phyloP scores from a whole-genome alignment of 2,797 vertebrate species.

The Sebastes reedi region DNA sequence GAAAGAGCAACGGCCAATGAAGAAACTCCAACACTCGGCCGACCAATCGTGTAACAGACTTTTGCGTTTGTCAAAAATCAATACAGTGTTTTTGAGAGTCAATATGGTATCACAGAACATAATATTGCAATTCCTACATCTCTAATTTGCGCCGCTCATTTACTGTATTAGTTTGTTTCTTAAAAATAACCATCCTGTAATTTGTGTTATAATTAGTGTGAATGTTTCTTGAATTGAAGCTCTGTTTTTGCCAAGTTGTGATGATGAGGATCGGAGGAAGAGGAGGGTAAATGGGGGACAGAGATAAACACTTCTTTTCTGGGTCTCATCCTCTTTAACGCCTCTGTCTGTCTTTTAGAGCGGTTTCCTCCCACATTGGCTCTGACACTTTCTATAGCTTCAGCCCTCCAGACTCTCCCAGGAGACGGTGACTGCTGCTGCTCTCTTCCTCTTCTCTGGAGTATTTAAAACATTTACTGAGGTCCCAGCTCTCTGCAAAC shows the following conservation, averaged over 20 bases:
- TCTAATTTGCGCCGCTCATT: neutral
- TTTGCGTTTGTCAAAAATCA: no score
- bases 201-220: neutral
- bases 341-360: slow-evolving; percentile 35
- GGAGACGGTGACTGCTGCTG: slow-evolving; percentile 16
- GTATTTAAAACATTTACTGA: slow-evolving; percentile 51
- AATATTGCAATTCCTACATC: no score
- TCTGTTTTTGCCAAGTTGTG: neutral
- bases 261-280: neutral
- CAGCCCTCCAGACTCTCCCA: slow-evolving; percentile 17
- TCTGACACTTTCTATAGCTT: slow-evolving; percentile 35
- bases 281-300: neutral
- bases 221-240: neutral
- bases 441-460: slow-evolving; percentile 35
- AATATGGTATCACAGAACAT: no score
- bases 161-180: neutral
- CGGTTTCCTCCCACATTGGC: slow-evolving; percentile 23
- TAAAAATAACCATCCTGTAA: neutral
- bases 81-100: no score
- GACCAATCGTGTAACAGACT: no score
- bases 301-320: neutral
- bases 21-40: no score
- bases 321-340: slow-evolving; percentile 3
- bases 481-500: slow-evolving; percentile 28
- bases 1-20: no score